Conservation (phyloP, 1,140 invertebrate genomes). For the Semibalanus balanoides region DNA sequence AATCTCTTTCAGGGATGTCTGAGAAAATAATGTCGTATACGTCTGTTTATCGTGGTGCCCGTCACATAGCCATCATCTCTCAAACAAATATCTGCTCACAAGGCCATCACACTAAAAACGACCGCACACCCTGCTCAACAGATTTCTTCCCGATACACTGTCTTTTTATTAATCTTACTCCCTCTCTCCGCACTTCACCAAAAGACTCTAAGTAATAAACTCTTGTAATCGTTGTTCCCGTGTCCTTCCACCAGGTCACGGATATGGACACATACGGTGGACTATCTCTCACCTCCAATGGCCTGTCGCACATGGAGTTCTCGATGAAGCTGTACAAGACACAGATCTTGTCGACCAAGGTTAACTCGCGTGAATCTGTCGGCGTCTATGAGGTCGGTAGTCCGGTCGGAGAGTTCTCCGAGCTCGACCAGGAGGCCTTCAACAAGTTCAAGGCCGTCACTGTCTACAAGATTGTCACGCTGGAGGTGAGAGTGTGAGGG, state of each 20-base stretch:
- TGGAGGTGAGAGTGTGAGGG: background rate
- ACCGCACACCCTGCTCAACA: too few relatives aligned
- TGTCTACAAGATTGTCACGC: constrained; percentile 38
- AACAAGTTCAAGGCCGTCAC: constrained; percentile 50
- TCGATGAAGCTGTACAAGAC: background rate
- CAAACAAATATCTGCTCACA: too few relatives aligned
- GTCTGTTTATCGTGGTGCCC: too few relatives aligned
- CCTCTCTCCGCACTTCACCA: too few relatives aligned
- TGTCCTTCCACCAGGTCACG: background rate
- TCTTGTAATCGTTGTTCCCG: too few relatives aligned
- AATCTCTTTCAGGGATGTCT: too few relatives aligned
- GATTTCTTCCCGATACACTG: too few relatives aligned
- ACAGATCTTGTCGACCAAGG: background rate
- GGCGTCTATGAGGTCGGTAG: background rate
- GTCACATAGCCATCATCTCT: too few relatives aligned
- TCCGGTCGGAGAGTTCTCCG: background rate
- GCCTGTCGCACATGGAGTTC: constrained; percentile 1
- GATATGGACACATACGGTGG: background rate
- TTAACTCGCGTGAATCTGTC: background rate
- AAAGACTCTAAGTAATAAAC: too few relatives aligned
- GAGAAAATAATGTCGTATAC: too few relatives aligned
- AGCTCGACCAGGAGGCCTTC: background rate
- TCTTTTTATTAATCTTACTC: too few relatives aligned
- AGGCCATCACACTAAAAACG: too few relatives aligned
- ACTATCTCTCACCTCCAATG: background rate